phyloP scores from a whole-genome alignment of 2,113 vertebrate species.

The Hyaena hyaena region DNA sequence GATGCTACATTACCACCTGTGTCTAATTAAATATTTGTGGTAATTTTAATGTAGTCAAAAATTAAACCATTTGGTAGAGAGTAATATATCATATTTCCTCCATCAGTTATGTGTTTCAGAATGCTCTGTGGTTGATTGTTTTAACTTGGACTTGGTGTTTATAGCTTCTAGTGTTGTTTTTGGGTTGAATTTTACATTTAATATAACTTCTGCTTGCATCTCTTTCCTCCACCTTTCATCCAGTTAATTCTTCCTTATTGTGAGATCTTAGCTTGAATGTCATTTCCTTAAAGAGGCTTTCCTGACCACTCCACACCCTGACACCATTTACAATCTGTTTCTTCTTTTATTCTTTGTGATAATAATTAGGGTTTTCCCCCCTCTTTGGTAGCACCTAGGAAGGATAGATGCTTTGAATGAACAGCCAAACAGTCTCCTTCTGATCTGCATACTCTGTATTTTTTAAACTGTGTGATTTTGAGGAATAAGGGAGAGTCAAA shows the following conservation, averaged over 20 bases:
- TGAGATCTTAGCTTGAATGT: background rate
- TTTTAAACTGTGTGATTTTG: background rate
- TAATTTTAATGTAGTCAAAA: conserved; percentile 73
- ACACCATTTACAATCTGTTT: background rate
- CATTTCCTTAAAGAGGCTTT: background rate
- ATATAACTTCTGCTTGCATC: background rate
- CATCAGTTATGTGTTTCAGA: conserved; percentile 45
- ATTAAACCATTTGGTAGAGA: conserved; percentile 59
- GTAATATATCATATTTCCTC: conserved; percentile 33
- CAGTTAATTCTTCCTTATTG: background rate
- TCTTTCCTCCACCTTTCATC: background rate
- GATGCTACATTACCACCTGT: conserved; percentile 45
- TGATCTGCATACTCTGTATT: background rate
- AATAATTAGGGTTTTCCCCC: background rate
- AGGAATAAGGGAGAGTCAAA: background rate
- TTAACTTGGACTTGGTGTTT: conserved; percentile 44
- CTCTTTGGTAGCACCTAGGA: background rate
- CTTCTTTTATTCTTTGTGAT: background rate
- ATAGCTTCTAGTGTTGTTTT: background rate
- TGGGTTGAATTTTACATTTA: background rate
- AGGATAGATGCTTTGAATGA: background rate
- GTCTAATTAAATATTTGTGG: conserved; percentile 74
- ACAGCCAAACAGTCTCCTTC: background rate
- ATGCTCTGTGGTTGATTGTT: conserved; percentile 54
- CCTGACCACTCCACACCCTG: background rate